Evolutionary conservation across 2,888 invertebrate genomes (phyloP).

Genomic region (Autographa gamma): DNA sequence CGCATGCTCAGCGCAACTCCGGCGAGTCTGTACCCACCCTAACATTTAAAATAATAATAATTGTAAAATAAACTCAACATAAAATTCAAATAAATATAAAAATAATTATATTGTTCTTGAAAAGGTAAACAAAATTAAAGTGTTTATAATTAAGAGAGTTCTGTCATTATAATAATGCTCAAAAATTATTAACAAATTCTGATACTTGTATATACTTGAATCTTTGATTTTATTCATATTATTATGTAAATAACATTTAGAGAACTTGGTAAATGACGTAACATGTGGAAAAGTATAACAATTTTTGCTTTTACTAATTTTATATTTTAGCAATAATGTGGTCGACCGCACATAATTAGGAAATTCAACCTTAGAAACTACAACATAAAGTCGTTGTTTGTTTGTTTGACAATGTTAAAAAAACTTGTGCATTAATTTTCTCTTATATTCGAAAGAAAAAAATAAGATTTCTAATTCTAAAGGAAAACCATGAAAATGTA

Average conservation of each 20-base stretch:
- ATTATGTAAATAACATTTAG: slow-evolving; percentile 4
- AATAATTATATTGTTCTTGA: slow-evolving; percentile 37
- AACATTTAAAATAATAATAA: slow-evolving; percentile 10
- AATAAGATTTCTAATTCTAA: too few species aligned
- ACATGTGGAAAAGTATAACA: neutral
- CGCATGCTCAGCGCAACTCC: neutral
- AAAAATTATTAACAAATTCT: slow-evolving; percentile 41
- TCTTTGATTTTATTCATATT: slow-evolving; percentile 6
- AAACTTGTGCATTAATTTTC: too few species aligned
- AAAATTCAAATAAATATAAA: slow-evolving; percentile 37
- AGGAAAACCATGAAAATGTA: too few species aligned
- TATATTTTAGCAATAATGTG: neutral
- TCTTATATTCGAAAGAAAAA: too few species aligned
- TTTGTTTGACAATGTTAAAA: too few species aligned
- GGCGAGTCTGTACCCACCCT: neutral
- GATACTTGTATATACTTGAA: slow-evolving; percentile 44
- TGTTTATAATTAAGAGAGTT: slow-evolving; percentile 37
- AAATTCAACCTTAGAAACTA: too few species aligned
- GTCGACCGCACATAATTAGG: neutral
- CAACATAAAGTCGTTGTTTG: too few species aligned
- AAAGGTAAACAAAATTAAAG: slow-evolving; percentile 35
- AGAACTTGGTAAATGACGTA: neutral
- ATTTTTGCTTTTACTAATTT: neutral
- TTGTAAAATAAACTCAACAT: slow-evolving; percentile 27
- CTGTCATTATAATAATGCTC: slow-evolving; percentile 52